These are phyloP conservation scores for Leistus spinibarbis DNA, from an alignment of 2,888 invertebrate species.

Conservation along the genomic window DNA sequence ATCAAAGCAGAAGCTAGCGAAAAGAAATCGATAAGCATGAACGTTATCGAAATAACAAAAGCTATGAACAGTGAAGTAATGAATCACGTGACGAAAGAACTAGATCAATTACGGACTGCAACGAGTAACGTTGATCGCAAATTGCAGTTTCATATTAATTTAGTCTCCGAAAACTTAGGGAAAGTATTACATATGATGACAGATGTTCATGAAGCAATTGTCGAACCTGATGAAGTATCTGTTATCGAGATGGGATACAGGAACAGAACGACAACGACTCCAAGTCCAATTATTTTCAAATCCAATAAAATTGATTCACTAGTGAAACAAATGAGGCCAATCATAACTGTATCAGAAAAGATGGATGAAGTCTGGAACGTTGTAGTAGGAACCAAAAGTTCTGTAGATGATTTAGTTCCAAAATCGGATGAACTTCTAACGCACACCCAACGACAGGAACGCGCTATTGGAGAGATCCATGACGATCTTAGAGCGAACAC, in stretches of 20 bases:
- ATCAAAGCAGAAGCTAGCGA: slow-evolving; percentile 87
- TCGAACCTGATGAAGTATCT: slow-evolving; percentile 70
- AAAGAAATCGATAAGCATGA: slow-evolving; percentile 83
- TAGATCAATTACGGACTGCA: slow-evolving; percentile 77
- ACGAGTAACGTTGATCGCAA: slow-evolving; percentile 81
- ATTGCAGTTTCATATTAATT: slow-evolving; percentile 82
- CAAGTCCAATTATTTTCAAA: slow-evolving; percentile 60
- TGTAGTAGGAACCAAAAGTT: slow-evolving; percentile 86
- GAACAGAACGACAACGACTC: slow-evolving; percentile 65
- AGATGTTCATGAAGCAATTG: slow-evolving; percentile 82
- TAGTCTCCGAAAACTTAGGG: slow-evolving; percentile 81
- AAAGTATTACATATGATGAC: slow-evolving; percentile 79
- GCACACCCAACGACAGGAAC: slow-evolving; percentile 84
- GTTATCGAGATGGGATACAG: slow-evolving; percentile 46
- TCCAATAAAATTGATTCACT: slow-evolving; percentile 79
- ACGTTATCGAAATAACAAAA: slow-evolving; percentile 81
- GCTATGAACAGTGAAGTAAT: slow-evolving; percentile 82
- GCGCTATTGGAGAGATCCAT: slow-evolving; percentile 86
- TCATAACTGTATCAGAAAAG: slow-evolving; percentile 84
- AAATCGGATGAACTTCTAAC: slow-evolving; percentile 85
- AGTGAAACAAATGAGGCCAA: slow-evolving; percentile 82
- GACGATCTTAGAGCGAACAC: slow-evolving; percentile 81
- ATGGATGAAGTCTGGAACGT: slow-evolving; percentile 93
- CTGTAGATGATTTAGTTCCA: slow-evolving; percentile 83
- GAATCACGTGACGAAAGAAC: slow-evolving; percentile 79